Evolutionary conservation across 2,888 invertebrate genomes (phyloP), one percentile per base, ranked within the genome.

Genomic region (Hypolimnas misippus): DNA sequence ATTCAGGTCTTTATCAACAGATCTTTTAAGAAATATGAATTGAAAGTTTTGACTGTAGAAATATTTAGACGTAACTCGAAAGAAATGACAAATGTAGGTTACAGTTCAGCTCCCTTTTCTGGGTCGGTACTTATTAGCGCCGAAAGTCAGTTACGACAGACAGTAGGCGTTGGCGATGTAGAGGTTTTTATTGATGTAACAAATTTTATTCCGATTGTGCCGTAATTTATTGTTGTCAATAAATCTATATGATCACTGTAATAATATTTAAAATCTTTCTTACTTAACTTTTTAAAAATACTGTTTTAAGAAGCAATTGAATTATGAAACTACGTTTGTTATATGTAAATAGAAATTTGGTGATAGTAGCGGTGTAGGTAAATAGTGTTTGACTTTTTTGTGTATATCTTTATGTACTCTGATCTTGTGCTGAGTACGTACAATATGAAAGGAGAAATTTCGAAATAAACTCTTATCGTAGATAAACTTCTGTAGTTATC

Each of bases 381-480:
- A n/a, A n/a, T 25, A 25, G 25, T 25, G 25, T 25, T 25, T 25
- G 25, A 5, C 5, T 25, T 25, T 25, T 25, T 25, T 25, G 25
- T 33, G 33, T 33, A 4, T n/a, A 3, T 38, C n/a, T 14, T 6
- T 5, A 0, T 12, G 17, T 21, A 19, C 19, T 12, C 5, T 19
- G 19, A 44, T 46, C 21, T 21, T 2, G 14, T 8, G 7, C 29
- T 49, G 29, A 29, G n/a, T 14, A 25, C 38, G 33, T 38, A 38
- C 16, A n/a, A 58, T 6, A 54, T 57, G 35, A 51, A 58, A 62
- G 49, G 38, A 49, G 54, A 35, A 57, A 55, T 65, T 65, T 62
- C 57, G 54, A 61, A 61, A 64, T 35, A 59, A 49, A 10, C 29
- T 35, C 42, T 65, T 62, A 62, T 65, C 65, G 53, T 44, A 51